Conservation (phyloP, 2,888 invertebrate species). For the Drosophila mettleri region DNA sequence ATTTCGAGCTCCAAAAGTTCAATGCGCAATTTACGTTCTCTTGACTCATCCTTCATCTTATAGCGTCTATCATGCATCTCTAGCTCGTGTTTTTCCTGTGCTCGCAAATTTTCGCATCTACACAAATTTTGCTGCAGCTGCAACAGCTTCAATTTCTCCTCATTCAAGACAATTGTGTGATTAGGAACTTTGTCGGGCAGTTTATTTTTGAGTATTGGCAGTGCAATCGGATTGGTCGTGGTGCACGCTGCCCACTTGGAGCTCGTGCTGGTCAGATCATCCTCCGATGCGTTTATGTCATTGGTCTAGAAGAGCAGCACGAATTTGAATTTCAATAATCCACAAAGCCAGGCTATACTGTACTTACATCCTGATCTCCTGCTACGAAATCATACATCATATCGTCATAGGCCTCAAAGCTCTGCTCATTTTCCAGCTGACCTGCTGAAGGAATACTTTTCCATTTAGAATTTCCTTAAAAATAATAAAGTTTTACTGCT, state of each 20-base stretch:
- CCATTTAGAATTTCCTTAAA: not conserved
- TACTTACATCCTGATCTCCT: slow-evolving; percentile 14
- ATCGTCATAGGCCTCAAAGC: slow-evolving; percentile 5
- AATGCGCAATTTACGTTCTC: slow-evolving; percentile 19
- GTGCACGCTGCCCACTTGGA: slow-evolving; percentile 12
- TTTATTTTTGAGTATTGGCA: not conserved
- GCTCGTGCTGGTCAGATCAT: slow-evolving; percentile 16
- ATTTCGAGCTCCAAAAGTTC: slow-evolving; percentile 19
- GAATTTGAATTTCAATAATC: not conserved
- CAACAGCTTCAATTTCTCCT: slow-evolving; percentile 13
- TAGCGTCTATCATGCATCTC: slow-evolving; percentile 14
- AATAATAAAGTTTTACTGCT: not conserved
- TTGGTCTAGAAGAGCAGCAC: not conserved
- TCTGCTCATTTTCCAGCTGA: slow-evolving; percentile 1
- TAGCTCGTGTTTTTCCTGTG: slow-evolving; percentile 14
- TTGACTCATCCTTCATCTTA: slow-evolving; percentile 9
- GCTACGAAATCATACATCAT: not conserved
- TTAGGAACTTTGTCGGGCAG: not conserved
- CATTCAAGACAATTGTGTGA: not conserved
- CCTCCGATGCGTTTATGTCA: slow-evolving; percentile 9
- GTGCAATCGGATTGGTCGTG: not conserved
- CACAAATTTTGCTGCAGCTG: slow-evolving; percentile 23
- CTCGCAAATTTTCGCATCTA: slow-evolving; percentile 15
- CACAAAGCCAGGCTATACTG: not conserved
- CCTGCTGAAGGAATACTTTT: not conserved